Evolutionary conservation across 2,797 vertebrate genomes (phyloP), one percentile per base, ranked within the genome.

Genomic region (Vireo griseus): DNA sequence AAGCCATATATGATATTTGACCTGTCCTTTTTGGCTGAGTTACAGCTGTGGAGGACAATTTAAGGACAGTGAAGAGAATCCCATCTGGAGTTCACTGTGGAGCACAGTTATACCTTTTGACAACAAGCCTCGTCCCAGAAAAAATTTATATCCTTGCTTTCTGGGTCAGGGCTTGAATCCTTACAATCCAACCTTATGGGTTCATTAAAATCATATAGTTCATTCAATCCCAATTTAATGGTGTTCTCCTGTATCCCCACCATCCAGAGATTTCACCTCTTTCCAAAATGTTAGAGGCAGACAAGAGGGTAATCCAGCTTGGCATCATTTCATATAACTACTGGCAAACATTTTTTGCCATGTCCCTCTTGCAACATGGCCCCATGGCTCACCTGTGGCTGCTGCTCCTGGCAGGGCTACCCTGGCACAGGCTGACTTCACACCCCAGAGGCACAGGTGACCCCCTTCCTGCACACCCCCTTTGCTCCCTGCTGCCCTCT

Each of bases 401-500:
- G 52, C 48, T 47, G 16, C 37, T 80, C n/a, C 22, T 51, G 40
- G 13, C 4, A 22, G 54, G 35, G 47, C 7, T 86, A 9, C 8
- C 31, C 10, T 26, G 39, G 13, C 37, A 39, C 21, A 58, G 29
- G 33, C 71, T 75, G 42, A 26, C 12, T 78, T 72, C 47, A 71
- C 5, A 28, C 3, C 6, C 0, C 13, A 24, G 35, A n/a, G 12
- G 39, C 15, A 62, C 15, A 40, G 37, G 44, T 13, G 12, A 11
- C 8, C 2, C 4, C 2, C 4, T 6, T 40, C 39, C 11, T 26
- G 26, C 26, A 7, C 4, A 55, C 20, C 3, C 25, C 2, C 2
- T 69, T 50, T 7, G 29, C 5, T 33, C 31, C 24, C 28, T 62
- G 10, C 24, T 29, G 67, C 9, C 9, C 14, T 35, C n/a, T 39